A percentile compares a stretch with the other conserved stretches of the same genome.
Conservation (phyloP, 2,113 vertebrate genomes). For the Microtus montanus region DNA sequence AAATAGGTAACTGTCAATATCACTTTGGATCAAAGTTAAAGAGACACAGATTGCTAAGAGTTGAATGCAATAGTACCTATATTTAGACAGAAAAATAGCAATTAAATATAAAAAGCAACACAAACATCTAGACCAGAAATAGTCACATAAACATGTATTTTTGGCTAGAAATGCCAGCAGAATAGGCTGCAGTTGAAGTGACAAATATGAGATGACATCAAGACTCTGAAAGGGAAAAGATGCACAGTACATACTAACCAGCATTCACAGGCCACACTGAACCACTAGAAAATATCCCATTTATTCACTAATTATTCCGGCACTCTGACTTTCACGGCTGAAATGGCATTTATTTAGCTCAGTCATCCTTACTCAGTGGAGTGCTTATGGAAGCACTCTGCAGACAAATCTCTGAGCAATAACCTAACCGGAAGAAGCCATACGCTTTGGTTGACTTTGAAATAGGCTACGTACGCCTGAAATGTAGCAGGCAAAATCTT, state of each 20-base stretch:
- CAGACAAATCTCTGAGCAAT: conserved; percentile 30
- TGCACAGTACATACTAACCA: not conserved
- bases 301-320: not conserved
- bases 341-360: not conserved
- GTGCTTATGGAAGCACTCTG: not conserved
- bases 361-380: conserved; percentile 13
- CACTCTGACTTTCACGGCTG: not conserved
- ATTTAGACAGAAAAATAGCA: not conserved
- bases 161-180: not conserved
- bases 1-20: not conserved
- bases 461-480: not conserved
- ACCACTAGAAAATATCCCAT: not conserved
- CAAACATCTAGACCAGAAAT: not conserved
- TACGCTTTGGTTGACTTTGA: not conserved
- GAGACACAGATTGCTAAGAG: not conserved
- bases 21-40: not conserved
- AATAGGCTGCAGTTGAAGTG: not conserved
- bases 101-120: not conserved
- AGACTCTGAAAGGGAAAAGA: not conserved
- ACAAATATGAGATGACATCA: not conserved
- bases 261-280: not conserved
- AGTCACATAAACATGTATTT: not conserved
- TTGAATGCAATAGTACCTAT: not conserved
- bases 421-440: conserved; percentile 5
- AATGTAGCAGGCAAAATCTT: not conserved